These are phyloP conservation scores for Agonopterix heracliana DNA, from an alignment of 2,888 invertebrate genomes.

Conservation along the genomic window DNA sequence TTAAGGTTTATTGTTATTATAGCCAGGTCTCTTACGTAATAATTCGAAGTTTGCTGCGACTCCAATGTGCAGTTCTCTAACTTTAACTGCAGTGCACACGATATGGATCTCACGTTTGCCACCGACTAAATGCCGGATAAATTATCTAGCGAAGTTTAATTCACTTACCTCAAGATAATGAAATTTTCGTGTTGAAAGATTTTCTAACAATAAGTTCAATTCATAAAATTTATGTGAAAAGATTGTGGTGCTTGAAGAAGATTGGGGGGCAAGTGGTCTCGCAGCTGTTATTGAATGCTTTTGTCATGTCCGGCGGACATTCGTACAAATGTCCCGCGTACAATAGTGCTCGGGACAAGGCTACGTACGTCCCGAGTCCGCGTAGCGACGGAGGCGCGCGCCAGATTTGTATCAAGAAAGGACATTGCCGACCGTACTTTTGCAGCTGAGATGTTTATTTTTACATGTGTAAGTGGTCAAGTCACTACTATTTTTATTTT, in stretches of 20 bases:
- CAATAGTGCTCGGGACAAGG: conserved; percentile 24
- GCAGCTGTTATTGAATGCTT: conserved; percentile 29
- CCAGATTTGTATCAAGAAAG: conserved; percentile 33
- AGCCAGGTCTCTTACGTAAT: too few species aligned
- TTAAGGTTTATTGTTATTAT: too few species aligned
- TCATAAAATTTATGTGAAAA: conserved; percentile 11
- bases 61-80: conserved; percentile 16
- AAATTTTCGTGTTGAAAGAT: too few species aligned
- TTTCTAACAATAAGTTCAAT: too few species aligned
- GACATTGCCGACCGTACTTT: conserved; percentile 22
- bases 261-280: conserved; percentile 21
- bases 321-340: conserved; percentile 26
- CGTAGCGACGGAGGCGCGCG: conserved; percentile 18
- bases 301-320: conserved; percentile 29
- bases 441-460: conserved; percentile 11
- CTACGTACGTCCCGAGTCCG: conserved; percentile 7
- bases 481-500: background rate
- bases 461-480: background rate
- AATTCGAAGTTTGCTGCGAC: background rate
- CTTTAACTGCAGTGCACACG: conserved; percentile 53
- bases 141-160: conserved; percentile 66
- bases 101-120: conserved; percentile 72
- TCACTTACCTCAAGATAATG: conserved; percentile 15
- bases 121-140: conserved; percentile 64
- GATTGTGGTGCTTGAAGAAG: conserved; percentile 15